Conservation (phyloP, 2,888 invertebrate species). For the Arenicola marina region DNA sequence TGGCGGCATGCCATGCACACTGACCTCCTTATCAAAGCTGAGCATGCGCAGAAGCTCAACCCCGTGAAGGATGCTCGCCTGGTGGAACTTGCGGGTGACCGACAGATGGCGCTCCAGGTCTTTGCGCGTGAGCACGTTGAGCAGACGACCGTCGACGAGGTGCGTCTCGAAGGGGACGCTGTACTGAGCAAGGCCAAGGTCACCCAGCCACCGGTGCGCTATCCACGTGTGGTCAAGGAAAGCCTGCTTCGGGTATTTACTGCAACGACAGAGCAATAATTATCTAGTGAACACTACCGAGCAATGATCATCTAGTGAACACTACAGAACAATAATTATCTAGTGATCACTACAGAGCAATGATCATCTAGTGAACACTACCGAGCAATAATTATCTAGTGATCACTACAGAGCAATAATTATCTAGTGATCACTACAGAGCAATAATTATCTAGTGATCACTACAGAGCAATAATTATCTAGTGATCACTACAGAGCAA, state of each 20-base stretch:
- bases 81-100: constrained; percentile 91
- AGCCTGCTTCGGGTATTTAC: constrained; percentile 12
- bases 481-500: no score
- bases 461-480: no score
- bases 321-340: no score
- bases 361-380: no score
- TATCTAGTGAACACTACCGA: no score
- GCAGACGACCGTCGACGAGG: constrained; percentile 89
- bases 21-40: constrained; percentile 77
- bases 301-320: no score
- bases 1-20: no score
- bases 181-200: constrained; percentile 87
- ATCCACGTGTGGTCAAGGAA: constrained; percentile 92
- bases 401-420: no score
- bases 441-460: no score
- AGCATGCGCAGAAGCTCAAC: constrained; percentile 89
- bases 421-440: no score
- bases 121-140: constrained; percentile 90
- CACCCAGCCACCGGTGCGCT: constrained; percentile 88
- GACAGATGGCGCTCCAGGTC: constrained; percentile 92
- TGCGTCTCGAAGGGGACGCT: constrained; percentile 85
- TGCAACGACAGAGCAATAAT: not conserved
- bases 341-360: no score
- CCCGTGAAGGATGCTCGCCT: constrained; percentile 90
- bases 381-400: no score